These are phyloP conservation scores for Zoanthus sociatus DNA, from an alignment of 92 coral and sea anemone genomes.

Conservation along the genomic window DNA sequence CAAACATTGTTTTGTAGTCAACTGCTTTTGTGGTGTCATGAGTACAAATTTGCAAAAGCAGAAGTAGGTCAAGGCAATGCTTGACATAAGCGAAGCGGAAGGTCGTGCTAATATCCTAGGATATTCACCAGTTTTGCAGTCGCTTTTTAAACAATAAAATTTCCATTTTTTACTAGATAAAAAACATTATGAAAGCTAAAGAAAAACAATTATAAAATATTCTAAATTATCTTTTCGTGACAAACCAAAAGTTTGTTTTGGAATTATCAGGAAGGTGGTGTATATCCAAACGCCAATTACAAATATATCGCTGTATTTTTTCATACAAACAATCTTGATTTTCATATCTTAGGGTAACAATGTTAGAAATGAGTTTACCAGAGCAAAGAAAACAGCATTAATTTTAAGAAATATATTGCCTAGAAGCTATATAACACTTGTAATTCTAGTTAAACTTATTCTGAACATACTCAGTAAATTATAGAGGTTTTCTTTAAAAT, in stretches of 20 bases:
- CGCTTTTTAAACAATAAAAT: background rate
- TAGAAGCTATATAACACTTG: no score
- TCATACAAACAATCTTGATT: no score
- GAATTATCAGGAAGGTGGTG: conserved; percentile 10
- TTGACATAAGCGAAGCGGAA: conserved; percentile 4
- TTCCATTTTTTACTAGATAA: background rate
- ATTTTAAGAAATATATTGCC: no score
- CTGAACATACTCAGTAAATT: no score
- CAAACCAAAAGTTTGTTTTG: conserved; percentile 35
- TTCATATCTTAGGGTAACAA: no score
- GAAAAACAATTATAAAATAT: background rate
- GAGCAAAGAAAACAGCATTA: no score
- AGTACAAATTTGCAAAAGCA: conserved; percentile 35
- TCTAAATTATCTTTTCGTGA: conserved; percentile 23
- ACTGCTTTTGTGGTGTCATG: conserved; percentile 42
- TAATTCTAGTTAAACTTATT: no score
- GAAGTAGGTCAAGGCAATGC: conserved; percentile 33
- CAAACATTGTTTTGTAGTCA: conserved; percentile 39
- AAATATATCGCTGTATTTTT: background rate
- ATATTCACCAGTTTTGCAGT: background rate
- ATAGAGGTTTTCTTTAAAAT: no score
- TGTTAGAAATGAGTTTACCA: no score
- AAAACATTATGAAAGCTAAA: background rate
- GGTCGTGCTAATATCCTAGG: conserved; percentile 1
- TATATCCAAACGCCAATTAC: background rate